Evolutionary conservation across 2,888 invertebrate genomes (phyloP), one percentile per base, ranked within the genome.

Genomic region (Megastigmus dorsalis): DNA sequence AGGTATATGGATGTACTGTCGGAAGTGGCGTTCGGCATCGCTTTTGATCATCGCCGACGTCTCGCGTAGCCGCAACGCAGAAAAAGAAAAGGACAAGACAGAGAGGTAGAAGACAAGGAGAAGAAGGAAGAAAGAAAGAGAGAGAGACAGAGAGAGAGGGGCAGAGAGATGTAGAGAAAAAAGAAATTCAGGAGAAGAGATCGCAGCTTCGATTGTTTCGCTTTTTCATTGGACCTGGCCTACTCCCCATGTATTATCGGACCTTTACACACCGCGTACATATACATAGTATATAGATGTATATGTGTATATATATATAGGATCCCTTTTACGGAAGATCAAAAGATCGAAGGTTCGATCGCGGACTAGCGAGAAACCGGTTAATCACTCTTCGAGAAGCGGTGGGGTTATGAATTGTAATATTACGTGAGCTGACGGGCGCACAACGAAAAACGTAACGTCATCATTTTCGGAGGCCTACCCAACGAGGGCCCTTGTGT

Each of bases 401-500:
- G 41, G 30, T 13, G 15, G 67, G 71, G 68, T 79, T 77, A 75
- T 77, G 77, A 75, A 77, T 76, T 68, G 78, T 74, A 74, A 78
- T 75, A 71, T 43, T 20, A 13, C 15, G 59, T 75, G 59, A 77
- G 79, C 62, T 38, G 81, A 80, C 79, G 74, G 77, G 77, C 75
- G 68, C 74, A 73, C 79, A 78, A 78, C 80, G 78, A 77, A 79
- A 66, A 80, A 76, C 69, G 79, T 81, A 79, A 80, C 79, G 80
- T 82, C 81, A 81, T 81, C 80, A 79, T 81, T 81, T 79, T 75
- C 70, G 38, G 30, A 48, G n/a, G n/a, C n/a, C n/a, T n/a, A n/a
- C n/a, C n/a, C n/a, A n/a, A n/a, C n/a, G n/a, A n/a, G n/a, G n/a
- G n/a, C n/a, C n/a, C n/a, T n/a, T n/a, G n/a, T n/a, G n/a, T n/a